Conservation (phyloP, 2,888 invertebrate species). For the Ametastegia equiseti region DNA sequence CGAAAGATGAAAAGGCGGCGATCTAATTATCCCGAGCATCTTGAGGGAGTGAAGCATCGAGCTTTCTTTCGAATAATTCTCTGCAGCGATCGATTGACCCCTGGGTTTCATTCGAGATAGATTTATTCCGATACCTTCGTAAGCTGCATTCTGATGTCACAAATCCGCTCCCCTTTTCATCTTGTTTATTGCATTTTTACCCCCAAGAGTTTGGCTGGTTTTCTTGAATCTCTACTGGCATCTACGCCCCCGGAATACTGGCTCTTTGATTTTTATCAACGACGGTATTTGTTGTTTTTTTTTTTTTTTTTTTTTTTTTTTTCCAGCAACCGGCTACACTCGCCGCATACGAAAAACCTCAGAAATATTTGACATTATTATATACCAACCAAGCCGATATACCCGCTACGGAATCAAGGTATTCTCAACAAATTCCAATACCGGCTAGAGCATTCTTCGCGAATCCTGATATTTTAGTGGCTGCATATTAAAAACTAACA, state of each 20-base stretch:
- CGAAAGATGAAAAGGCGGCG: not conserved
- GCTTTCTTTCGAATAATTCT: not conserved
- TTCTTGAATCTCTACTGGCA: conserved; percentile 32
- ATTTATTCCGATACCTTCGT: conserved; percentile 39
- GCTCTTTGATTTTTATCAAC: conserved; percentile 49
- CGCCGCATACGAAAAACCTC: conserved; percentile 2
- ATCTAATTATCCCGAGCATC: not conserved
- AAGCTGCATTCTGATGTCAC: conserved; percentile 45
- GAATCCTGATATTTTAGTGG: not conserved
- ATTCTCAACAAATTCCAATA: not conserved
- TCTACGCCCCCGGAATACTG: conserved; percentile 47
- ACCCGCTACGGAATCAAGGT: not conserved
- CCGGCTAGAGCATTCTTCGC: not conserved
- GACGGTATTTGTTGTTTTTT: conserved; percentile 39
- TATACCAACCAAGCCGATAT: not conserved
- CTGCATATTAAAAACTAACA: not conserved
- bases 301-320: too few relatives aligned
- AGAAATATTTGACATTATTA: conserved; percentile 22
- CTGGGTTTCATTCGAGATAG: conserved; percentile 1
- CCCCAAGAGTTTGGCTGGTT: conserved; percentile 44
- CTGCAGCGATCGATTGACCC: conserved; percentile 19
- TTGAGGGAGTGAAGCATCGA: not conserved
- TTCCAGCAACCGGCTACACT: conserved; percentile 12
- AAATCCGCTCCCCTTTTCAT: conserved; percentile 43
- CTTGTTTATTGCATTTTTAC: conserved; percentile 48